phyloP scores from a whole-genome alignment of 2,797 vertebrate species.

The Anguilla megastoma region DNA sequence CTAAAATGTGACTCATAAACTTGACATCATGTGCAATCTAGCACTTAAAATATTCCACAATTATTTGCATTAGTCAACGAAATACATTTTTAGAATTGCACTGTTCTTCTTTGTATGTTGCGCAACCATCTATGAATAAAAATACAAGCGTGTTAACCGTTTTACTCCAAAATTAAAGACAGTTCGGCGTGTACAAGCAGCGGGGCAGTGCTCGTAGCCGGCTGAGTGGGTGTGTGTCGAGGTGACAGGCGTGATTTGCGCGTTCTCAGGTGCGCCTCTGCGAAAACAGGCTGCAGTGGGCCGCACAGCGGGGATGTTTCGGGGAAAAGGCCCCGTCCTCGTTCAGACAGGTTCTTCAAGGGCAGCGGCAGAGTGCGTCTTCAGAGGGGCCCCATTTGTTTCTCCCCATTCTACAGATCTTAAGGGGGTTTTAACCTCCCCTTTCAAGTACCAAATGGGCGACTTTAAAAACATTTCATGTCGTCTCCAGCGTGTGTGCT shows the following conservation, averaged over 20 bases:
- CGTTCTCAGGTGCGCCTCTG: constrained; percentile 47
- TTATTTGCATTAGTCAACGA: not conserved
- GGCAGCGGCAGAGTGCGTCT: constrained; percentile 54
- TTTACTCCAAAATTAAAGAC: constrained; percentile 22
- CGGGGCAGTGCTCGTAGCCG: constrained; percentile 49
- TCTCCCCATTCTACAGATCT: constrained; percentile 54
- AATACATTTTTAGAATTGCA: not conserved
- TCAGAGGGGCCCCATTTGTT: constrained; percentile 65
- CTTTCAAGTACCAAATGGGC: constrained; percentile 77
- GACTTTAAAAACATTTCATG: constrained; percentile 66
- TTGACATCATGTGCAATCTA: not conserved
- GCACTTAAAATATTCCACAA: not conserved
- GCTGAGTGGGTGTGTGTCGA: not conserved
- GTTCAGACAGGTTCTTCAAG: constrained; percentile 41
- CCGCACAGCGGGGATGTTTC: constrained; percentile 57
- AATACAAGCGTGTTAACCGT: not conserved
- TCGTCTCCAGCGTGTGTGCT: constrained; percentile 51
- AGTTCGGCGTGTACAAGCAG: constrained; percentile 6
- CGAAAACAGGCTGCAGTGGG: constrained; percentile 46
- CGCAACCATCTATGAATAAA: not conserved
- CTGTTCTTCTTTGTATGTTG: not conserved
- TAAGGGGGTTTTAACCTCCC: constrained; percentile 52
- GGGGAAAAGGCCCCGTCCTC: constrained; percentile 57
- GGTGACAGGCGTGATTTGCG: constrained; percentile 39
- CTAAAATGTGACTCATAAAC: not conserved